Conservation (phyloP, 1,140 invertebrate genomes). For the Steinernema khuongi region DNA sequence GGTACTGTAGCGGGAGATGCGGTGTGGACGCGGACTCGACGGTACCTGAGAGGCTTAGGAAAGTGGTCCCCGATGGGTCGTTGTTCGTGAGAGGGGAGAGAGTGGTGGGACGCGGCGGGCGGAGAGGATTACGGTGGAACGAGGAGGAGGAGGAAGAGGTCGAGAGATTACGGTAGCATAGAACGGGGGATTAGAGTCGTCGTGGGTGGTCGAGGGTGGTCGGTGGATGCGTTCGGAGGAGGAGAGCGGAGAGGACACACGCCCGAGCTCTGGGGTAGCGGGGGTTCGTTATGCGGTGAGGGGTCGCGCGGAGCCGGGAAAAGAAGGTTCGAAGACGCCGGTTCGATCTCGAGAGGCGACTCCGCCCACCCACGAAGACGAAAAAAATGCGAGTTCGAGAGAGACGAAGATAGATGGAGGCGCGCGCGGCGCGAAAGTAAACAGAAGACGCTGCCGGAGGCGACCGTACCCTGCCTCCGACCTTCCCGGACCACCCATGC, state of each 20-base stretch:
- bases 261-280: conserved; percentile 7
- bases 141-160: background rate
- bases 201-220: background rate
- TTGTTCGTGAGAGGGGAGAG: background rate
- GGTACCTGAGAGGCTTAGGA: background rate
- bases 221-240: background rate
- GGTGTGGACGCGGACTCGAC: background rate
- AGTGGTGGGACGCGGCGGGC: no score
- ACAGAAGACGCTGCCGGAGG: background rate
- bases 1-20: background rate
- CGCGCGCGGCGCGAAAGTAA: background rate
- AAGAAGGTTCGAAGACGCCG: no score
- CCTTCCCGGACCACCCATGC: background rate
- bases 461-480: background rate
- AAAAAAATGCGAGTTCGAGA: conserved; percentile 12
- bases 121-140: background rate
- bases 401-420: conserved; percentile 12
- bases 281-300: conserved; percentile 3
- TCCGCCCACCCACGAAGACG: conserved; percentile 14
- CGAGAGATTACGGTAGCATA: background rate
- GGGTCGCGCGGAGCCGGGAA: background rate
- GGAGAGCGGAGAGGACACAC: background rate
- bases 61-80: background rate
- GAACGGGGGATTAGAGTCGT: background rate
- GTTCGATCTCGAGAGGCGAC: conserved; percentile 11